Percentiles rank a stretch among this genome's conserved stretches.
These are phyloP conservation scores for Invenusta paracnida DNA, from an alignment of 2,888 invertebrate species.

Conservation along the genomic window DNA sequence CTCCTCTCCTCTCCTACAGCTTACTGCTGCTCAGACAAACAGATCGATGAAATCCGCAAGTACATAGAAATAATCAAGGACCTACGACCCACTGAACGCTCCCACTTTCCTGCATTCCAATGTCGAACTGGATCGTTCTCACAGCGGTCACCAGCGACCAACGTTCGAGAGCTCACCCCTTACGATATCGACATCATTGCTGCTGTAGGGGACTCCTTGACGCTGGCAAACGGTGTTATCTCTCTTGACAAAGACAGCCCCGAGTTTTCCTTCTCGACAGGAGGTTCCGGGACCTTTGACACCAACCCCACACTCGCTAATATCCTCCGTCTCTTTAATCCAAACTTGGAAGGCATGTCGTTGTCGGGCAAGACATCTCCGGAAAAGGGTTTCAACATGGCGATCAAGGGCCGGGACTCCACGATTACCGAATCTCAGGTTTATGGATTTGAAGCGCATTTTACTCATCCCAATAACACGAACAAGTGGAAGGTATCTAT, in stretches of 20 bases:
- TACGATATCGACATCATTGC: neutral
- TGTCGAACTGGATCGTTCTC: too few relatives aligned
- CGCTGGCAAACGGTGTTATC: neutral
- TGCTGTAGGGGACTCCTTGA: neutral
- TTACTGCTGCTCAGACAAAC: neutral
- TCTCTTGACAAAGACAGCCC: neutral
- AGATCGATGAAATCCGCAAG: neutral
- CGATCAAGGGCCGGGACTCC: neutral
- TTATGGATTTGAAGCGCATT: too few relatives aligned
- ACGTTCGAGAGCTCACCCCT: neutral
- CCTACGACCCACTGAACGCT: neutral
- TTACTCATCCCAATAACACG: too few relatives aligned
- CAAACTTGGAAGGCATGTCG: neutral
- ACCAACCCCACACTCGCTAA: neutral
- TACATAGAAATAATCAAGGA: neutral
- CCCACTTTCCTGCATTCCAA: too few relatives aligned
- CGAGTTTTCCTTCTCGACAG: neutral
- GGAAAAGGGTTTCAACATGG: too few relatives aligned
- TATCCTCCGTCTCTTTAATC: neutral
- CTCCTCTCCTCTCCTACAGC: too few relatives aligned
- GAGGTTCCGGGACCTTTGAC: neutral
- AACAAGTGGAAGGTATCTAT: constrained; percentile 6
- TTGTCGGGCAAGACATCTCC: too few relatives aligned
- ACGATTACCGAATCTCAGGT: neutral
- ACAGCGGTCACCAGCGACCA: neutral